Conservation (phyloP, 2,797 vertebrate genomes). For the Distichodus sexfasciatus region DNA sequence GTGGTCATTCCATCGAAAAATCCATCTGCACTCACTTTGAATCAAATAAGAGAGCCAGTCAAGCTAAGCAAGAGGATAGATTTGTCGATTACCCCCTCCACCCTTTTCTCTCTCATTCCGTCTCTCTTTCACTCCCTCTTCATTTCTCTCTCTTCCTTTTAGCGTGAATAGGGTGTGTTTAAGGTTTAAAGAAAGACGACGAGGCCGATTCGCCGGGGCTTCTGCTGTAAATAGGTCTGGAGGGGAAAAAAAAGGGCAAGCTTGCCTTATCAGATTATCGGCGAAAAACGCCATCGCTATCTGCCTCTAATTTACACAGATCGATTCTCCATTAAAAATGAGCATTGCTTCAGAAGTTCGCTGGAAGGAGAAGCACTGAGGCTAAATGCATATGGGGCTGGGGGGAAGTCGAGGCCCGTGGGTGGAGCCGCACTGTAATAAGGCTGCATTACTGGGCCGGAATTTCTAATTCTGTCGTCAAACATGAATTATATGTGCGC, state of each 20-base stretch:
- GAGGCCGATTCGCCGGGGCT: too few species aligned
- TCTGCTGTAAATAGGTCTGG: conserved; percentile 32
- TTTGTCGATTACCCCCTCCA: conserved; percentile 45
- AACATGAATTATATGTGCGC: conserved; percentile 17
- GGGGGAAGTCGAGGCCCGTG: background rate
- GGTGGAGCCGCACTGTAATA: conserved; percentile 23
- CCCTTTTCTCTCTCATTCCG: background rate
- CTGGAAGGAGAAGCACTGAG: conserved; percentile 15
- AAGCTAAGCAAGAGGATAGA: conserved; percentile 39
- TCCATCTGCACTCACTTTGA: conserved; percentile 42
- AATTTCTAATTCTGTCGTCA: conserved; percentile 37
- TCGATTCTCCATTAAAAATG: conserved; percentile 56
- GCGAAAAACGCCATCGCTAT: conserved; percentile 27
- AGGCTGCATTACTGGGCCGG: conserved; percentile 24
- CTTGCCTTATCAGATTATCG: conserved; percentile 48
- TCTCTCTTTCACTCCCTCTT: background rate
- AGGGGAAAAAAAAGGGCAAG: conserved; percentile 24
- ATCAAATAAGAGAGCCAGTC: conserved; percentile 44
- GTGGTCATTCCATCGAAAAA: conserved; percentile 42
- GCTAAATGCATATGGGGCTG: conserved; percentile 5
- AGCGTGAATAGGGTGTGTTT: too few species aligned
- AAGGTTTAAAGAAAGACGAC: too few species aligned
- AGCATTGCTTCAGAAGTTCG: conserved; percentile 41
- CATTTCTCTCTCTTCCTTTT: background rate
- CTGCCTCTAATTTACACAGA: conserved; percentile 47